Evolutionary conservation across 2,888 invertebrate genomes (phyloP).

Genomic region (Dolomedes plantarius): DNA sequence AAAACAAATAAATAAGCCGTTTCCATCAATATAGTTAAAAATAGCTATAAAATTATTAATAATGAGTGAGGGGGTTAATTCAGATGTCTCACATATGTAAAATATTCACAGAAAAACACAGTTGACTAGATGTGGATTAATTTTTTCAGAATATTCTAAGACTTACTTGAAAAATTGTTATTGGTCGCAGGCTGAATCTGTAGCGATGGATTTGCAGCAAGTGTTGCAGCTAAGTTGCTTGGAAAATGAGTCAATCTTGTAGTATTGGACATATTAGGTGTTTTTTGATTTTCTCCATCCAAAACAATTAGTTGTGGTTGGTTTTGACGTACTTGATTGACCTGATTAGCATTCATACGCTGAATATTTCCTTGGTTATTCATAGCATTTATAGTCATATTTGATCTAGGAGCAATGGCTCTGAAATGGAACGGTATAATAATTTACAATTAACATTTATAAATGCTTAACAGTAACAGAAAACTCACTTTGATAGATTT

Average conservation of each 20-base stretch:
- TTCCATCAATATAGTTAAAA: no score
- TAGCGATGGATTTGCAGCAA: conserved; percentile 47
- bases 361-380: conserved; percentile 35
- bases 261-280: conserved; percentile 69
- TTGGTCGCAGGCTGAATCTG: conserved; percentile 60
- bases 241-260: conserved; percentile 66
- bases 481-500: no score
- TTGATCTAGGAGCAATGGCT: conserved; percentile 43
- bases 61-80: no score
- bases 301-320: conserved; percentile 66
- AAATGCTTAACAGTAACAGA: no score
- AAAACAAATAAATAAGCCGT: no score
- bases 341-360: conserved; percentile 7
- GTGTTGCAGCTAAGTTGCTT: conserved; percentile 32
- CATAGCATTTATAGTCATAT: conserved; percentile 28
- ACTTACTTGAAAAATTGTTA: conserved; percentile 66
- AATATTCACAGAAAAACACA: no score
- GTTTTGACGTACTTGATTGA: not conserved
- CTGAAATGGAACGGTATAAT: conserved; percentile 38
- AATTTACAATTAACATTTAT: no score
- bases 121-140: no score
- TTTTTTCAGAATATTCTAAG: no score
- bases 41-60: no score
- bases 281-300: conserved; percentile 55
- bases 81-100: no score